A percentile compares a stretch with the other conserved stretches of the same genome.
Evolutionary conservation across 2,888 invertebrate genomes (phyloP).

Genomic region (Lasioglossum leucozonium): DNA sequence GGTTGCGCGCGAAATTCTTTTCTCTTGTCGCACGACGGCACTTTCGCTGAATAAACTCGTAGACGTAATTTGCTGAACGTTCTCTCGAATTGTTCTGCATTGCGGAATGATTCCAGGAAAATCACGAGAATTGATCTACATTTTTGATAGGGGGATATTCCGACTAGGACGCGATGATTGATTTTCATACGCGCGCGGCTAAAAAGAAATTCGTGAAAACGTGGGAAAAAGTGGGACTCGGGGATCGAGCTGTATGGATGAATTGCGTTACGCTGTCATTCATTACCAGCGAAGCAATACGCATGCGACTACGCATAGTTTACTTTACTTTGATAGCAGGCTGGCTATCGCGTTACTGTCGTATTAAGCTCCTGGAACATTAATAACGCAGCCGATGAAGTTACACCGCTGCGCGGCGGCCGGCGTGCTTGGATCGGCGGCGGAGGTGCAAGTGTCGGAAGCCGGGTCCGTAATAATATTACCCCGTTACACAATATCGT

Average conservation of each 20-base stretch:
- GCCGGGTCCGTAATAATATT: slow-evolving; percentile 48
- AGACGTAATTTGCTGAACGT: background rate
- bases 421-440: slow-evolving; percentile 15
- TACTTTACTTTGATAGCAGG: background rate
- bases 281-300: background rate
- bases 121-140: no score
- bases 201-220: background rate
- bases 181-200: no score
- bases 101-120: no score
- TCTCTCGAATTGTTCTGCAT: no score
- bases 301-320: background rate
- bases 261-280: background rate
- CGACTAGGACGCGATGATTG: no score
- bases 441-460: slow-evolving; percentile 45
- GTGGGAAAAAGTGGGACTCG: background rate
- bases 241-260: background rate
- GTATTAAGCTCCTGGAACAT: background rate
- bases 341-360: slow-evolving; percentile 9
- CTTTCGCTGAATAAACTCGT: background rate
- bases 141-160: no score
- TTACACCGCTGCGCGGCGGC: background rate
- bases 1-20: background rate
- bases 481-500: slow-evolving; percentile 50
- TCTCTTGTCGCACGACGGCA: background rate
- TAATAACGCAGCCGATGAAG: slow-evolving; percentile 26